phyloP scores from a whole-genome alignment of 1,140 invertebrate species.

The Solenopsis invicta region DNA sequence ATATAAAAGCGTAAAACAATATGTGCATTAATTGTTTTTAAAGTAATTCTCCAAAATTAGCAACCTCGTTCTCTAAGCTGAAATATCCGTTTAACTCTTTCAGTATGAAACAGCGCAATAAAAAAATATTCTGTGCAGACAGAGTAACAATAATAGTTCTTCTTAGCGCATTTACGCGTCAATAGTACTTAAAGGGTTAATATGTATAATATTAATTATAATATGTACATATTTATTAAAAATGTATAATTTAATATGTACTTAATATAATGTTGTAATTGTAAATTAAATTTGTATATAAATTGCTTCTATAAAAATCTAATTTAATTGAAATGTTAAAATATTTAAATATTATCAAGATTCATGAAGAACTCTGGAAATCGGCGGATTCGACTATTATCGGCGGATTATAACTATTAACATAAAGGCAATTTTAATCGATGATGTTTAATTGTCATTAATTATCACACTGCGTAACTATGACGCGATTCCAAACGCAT shows the following conservation, averaged over 20 bases:
- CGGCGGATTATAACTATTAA: conserved; percentile 40
- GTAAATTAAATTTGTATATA: conserved; percentile 26
- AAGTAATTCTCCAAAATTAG: too few relatives aligned
- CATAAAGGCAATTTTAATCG: conserved; percentile 14
- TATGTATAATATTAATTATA: background rate
- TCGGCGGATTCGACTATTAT: conserved; percentile 25
- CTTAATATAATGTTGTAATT: background rate
- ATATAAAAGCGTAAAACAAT: too few relatives aligned
- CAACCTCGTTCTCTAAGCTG: too few relatives aligned
- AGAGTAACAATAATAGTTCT: too few relatives aligned
- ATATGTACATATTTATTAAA: background rate
- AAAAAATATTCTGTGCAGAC: too few relatives aligned
- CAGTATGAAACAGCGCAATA: too few relatives aligned
- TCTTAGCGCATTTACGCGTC: too few relatives aligned
- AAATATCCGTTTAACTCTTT: too few relatives aligned
- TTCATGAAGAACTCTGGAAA: conserved; percentile 15
- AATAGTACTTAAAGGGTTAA: background rate
- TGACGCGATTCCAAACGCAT: conserved; percentile 14
- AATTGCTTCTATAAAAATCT: background rate
- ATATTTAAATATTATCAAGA: background rate
- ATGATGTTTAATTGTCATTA: conserved; percentile 48
- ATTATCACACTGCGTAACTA: conserved; percentile 12
- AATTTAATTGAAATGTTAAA: conserved; percentile 18
- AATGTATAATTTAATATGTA: conserved; percentile 18
- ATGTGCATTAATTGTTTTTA: too few relatives aligned